phyloP scores from a whole-genome alignment of 2,113 vertebrate genomes.

The Vulpes ferrilata region DNA sequence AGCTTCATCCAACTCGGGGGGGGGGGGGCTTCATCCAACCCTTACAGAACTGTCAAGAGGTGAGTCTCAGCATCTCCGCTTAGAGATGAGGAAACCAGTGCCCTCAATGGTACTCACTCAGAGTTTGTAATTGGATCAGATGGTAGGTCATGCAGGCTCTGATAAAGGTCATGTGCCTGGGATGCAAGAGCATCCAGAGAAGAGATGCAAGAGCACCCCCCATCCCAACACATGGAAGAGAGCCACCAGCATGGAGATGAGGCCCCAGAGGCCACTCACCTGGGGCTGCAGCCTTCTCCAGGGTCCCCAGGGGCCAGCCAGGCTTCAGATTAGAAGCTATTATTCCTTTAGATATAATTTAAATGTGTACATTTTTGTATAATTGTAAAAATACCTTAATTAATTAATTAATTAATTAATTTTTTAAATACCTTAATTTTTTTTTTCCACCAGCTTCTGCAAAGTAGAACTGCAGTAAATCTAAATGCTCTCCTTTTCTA shows the following conservation, averaged over 20 bases:
- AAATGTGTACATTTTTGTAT: too few species aligned
- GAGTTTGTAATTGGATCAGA: background rate
- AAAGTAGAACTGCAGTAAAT: background rate
- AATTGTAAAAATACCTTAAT: too few species aligned
- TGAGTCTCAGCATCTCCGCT: background rate
- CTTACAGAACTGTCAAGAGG: background rate
- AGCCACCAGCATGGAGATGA: background rate
- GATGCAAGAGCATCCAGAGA: background rate
- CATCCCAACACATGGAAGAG: background rate
- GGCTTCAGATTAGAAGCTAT: background rate
- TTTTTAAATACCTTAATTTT: too few species aligned
- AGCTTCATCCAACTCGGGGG: background rate
- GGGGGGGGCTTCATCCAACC: background rate
- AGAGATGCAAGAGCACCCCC: background rate
- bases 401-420: too few species aligned
- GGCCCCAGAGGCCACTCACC: background rate
- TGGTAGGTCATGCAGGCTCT: background rate
- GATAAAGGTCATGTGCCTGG: background rate
- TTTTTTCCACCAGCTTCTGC: too few species aligned
- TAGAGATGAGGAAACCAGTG: fast-evolving
- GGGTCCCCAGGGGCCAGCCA: background rate
- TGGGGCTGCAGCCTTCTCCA: background rate
- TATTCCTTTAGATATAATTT: too few species aligned
- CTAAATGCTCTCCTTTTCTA: slow-evolving; percentile 21
- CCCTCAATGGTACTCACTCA: background rate